Base-by-base conservation (phyloP, 2,113 vertebrate species). In the Callocephalon fimbriatum region DNA sequence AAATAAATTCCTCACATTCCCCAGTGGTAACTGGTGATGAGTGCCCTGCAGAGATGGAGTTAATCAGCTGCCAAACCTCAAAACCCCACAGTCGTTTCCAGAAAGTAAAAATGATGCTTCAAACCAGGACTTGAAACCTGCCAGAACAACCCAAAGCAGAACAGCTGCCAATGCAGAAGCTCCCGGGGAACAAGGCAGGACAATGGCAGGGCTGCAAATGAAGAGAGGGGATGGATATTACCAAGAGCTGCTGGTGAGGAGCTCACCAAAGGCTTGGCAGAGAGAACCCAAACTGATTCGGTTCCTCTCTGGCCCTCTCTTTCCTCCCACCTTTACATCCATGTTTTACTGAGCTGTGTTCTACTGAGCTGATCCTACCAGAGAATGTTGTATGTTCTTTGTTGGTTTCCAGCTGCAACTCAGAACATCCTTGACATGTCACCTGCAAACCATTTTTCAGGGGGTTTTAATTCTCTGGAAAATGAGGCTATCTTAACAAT, bases 131-230 rank as follows among this genome's bases (percentile, higher is more conserved):
- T 53, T 4, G 5, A 80, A 62, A 14, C 6, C 5, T 23, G 37
- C 5, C 15, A 8, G 32, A 70, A 42, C 59, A 78, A 32, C 38
- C 19, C 9, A 80, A 81, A 96, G 51, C 86, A 59, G 78, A 81
- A 48, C 35, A 54, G 72, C 67, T 26, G 18, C 20, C 26, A 62
- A 10, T 21, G 38, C 25, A 22, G 91, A 58, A 63, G 12, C 29
- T 9, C 7, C 4, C 1, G 1, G 40, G 32, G 17, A 22, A 6
- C 0, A 4, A 29, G 48, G n/a, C 0, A 1, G 38, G 50, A 6
- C 12, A 10, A 12, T 9, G 44, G 45, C 45, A 73, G 48, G 20
- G 59, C 63, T 68, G 88, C 51, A 35, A 3, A 2, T 3, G 29
- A 66, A 61, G 21, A 42, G 37, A 45, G n/a, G 44, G 19, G 62